These are phyloP conservation scores for Thunnus thynnus DNA, from an alignment of 2,113 vertebrate genomes.

Conservation along the genomic window DNA sequence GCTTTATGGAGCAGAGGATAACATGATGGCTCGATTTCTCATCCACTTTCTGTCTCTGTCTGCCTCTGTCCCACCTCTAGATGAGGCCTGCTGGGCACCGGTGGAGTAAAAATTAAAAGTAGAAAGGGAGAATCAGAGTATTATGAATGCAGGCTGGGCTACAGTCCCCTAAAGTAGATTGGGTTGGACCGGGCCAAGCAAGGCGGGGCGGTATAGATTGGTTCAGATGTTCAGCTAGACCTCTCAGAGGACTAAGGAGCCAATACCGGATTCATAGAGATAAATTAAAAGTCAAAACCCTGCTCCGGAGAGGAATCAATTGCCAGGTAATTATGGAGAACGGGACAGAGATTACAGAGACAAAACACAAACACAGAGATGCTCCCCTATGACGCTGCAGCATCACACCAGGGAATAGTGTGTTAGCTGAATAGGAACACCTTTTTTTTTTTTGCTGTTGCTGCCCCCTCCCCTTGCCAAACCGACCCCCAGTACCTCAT, in stretches of 20 bases:
- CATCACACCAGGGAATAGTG: conserved; percentile 46
- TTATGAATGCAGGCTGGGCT: conserved; percentile 50
- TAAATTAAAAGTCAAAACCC: conserved; percentile 65
- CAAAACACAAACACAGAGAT: conserved; percentile 65
- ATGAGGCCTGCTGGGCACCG: conserved; percentile 51
- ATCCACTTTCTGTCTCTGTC: conserved; percentile 73
- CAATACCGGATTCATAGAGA: conserved; percentile 61
- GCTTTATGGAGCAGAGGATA: conserved; percentile 84
- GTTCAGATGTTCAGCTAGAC: conserved; percentile 48
- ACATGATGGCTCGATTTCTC: conserved; percentile 81
- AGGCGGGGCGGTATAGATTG: conserved; percentile 18
- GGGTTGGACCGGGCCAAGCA: conserved; percentile 38
- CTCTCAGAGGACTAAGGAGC: conserved; percentile 45
- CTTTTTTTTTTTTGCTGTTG: conserved; percentile 13
- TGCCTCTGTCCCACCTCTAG: conserved; percentile 55
- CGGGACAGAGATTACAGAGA: conserved; percentile 62
- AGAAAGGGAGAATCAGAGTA: conserved; percentile 33
- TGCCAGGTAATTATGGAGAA: conserved; percentile 74
- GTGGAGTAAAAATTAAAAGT: conserved; percentile 60
- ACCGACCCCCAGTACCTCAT: conserved; percentile 53
- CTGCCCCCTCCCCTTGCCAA: conserved; percentile 29
- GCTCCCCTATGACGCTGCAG: conserved; percentile 30
- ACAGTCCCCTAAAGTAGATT: conserved; percentile 37
- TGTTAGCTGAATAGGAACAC: conserved; percentile 10
- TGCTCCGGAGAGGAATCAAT: conserved; percentile 55